Conservation (phyloP, 2,113 vertebrate genomes). For the Ophiodon elongatus region DNA sequence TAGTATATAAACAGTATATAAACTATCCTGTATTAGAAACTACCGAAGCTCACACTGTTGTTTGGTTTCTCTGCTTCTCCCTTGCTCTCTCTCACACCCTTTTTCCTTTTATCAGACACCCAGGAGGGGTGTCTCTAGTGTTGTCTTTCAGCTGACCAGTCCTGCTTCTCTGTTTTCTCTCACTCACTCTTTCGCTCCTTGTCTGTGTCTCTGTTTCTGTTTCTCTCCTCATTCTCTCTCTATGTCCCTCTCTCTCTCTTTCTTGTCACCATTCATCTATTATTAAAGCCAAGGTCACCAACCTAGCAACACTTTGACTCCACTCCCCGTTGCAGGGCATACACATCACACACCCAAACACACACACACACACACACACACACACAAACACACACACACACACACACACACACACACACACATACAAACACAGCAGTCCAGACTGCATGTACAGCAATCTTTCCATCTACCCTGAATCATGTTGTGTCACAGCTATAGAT, state of each 20-base stretch:
- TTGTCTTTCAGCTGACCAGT: too few relatives aligned
- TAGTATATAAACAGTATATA: too few relatives aligned
- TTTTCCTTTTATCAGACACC: conserved; percentile 26
- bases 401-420: too few relatives aligned
- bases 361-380: too few relatives aligned
- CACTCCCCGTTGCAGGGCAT: conserved; percentile 34
- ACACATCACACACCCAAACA: conserved; percentile 28
- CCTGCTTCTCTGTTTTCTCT: not conserved
- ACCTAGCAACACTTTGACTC: conserved; percentile 39
- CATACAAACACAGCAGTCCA: not conserved
- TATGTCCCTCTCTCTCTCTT: conserved; percentile 16
- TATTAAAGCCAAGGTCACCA: conserved; percentile 75
- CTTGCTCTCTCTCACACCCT: not conserved
- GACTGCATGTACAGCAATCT: conserved; percentile 8
- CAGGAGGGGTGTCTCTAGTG: not conserved
- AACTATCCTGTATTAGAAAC: too few relatives aligned
- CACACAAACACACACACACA: too few relatives aligned
- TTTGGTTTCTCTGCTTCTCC: conserved; percentile 30
- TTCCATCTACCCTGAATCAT: conserved; percentile 16
- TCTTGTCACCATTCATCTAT: conserved; percentile 69
- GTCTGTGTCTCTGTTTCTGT: not conserved
- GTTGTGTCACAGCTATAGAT: conserved; percentile 27
- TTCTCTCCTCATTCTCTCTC: not conserved
- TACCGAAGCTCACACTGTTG: conserved; percentile 10
- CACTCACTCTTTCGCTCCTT: not conserved